phyloP scores from a whole-genome alignment of 92 coral and sea anemone genomes.

The Actinernus sp. region DNA sequence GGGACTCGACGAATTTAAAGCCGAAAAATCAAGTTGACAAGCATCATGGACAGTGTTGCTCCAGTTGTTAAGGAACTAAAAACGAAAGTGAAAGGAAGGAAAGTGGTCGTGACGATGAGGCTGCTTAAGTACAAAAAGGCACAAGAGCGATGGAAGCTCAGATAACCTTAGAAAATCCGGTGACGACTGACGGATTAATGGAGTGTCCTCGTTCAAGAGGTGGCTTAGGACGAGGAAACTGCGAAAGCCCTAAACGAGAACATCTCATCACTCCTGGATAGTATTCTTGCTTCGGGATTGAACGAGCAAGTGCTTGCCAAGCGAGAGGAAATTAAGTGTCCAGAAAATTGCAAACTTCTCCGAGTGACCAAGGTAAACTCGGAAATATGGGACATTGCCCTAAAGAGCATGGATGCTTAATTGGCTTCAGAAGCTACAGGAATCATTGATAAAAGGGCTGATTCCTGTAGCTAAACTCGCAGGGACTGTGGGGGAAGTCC shows the following conservation, averaged over 20 bases:
- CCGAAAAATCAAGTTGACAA: neutral
- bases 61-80: slow-evolving; percentile 13
- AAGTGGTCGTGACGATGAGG: neutral
- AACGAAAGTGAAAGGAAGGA: slow-evolving; percentile 3
- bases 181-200: neutral
- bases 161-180: neutral
- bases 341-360: slow-evolving; percentile 48
- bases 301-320: slow-evolving; percentile 22
- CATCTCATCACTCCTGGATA: slow-evolving; percentile 38
- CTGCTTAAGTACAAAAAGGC: neutral
- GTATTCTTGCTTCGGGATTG: slow-evolving; percentile 52
- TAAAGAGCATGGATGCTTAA: slow-evolving; percentile 46
- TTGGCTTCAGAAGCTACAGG: slow-evolving; percentile 43
- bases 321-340: slow-evolving; percentile 40
- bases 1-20: slow-evolving; percentile 7
- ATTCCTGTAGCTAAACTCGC: slow-evolving; percentile 37
- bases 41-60: neutral
- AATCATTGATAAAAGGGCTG: slow-evolving; percentile 32
- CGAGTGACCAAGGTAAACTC: slow-evolving; percentile 45
- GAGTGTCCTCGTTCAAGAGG: slow-evolving; percentile 4
- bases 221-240: slow-evolving; percentile 9
- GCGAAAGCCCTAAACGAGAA: slow-evolving; percentile 24
- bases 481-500: slow-evolving; percentile 37
- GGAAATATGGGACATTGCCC: slow-evolving; percentile 66
- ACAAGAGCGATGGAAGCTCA: neutral